phyloP scores from a whole-genome alignment of 2,113 vertebrate genomes.

The Dasyurus viverrinus region DNA sequence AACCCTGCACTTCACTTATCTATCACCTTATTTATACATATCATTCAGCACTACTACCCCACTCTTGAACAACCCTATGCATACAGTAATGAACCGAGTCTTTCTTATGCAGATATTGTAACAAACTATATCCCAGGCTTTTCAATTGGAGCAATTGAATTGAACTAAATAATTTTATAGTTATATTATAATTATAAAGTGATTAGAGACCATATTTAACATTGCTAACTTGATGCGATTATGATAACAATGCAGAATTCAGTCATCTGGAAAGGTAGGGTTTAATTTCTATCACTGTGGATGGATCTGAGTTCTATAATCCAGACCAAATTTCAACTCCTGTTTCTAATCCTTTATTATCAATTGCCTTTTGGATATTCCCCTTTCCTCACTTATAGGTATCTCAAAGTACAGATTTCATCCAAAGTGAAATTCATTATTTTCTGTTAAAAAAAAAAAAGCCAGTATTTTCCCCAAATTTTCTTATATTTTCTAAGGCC shows the following conservation, averaged over 20 bases:
- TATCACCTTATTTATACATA: conserved; percentile 51
- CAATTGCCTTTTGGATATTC: not conserved
- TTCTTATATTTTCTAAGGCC: not conserved
- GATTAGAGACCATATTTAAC: conserved; percentile 4
- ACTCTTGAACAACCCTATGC: conserved; percentile 43
- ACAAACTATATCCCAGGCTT: conserved; percentile 41
- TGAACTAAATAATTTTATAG: not conserved
- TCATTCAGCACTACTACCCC: not conserved
- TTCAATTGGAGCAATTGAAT: not conserved
- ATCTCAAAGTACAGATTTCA: not conserved
- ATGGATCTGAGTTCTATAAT: not conserved
- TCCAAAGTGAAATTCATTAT: not conserved
- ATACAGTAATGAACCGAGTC: conserved; percentile 13
- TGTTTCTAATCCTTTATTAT: not conserved
- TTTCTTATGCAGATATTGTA: conserved; percentile 31
- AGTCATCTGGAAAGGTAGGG: not conserved
- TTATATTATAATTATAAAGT: conserved; percentile 44
- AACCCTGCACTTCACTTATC: conserved; percentile 46
- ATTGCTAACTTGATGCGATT: conserved; percentile 22
- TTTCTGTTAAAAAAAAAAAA: not conserved
- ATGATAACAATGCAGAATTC: conserved; percentile 35
- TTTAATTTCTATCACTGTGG: not conserved
- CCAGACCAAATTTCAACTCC: not conserved
- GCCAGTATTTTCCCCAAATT: not conserved
- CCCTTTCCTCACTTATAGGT: not conserved